A percentile compares a stretch with the other conserved stretches of the same genome.
phyloP scores from a whole-genome alignment of 2,113 vertebrate genomes.

The Trematocara marginatum region DNA sequence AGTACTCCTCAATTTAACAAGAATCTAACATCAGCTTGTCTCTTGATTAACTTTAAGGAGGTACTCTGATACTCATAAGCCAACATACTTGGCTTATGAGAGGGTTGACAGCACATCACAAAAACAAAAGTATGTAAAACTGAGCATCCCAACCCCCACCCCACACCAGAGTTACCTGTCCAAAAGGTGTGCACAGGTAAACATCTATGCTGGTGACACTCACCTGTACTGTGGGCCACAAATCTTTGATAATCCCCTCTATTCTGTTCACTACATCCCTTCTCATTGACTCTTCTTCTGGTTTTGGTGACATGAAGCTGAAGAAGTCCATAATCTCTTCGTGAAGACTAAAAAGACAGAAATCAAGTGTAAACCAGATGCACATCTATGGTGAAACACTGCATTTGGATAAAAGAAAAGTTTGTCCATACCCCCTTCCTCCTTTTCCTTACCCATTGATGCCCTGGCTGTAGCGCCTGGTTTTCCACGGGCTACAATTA shows the following conservation, averaged over 20 bases:
- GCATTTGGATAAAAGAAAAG: not conserved
- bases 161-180: not conserved
- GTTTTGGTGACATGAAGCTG: conserved; percentile 94
- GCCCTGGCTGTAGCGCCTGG: conserved; percentile 84
- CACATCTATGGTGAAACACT: not conserved
- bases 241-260: conserved; percentile 88
- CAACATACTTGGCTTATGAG: not conserved
- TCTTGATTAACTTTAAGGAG: not conserved
- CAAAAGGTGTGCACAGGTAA: not conserved
- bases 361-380: not conserved
- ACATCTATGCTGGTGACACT: conserved; percentile 43
- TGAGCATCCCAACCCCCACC: not conserved
- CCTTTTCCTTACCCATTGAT: conserved; percentile 83
- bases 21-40: not conserved
- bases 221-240: conserved; percentile 92
- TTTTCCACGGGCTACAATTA: conserved; percentile 88
- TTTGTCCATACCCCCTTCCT: not conserved
- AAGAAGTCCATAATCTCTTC: conserved; percentile 98
- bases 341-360: conserved; percentile 77
- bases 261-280: conserved; percentile 91
- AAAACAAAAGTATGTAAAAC: not conserved
- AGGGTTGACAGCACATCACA: not conserved
- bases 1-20: not conserved
- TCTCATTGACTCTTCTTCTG: conserved; percentile 94
- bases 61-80: not conserved